Base-by-base conservation (phyloP, 2,797 vertebrate species). In the Coranthus polyacanthus region DNA sequence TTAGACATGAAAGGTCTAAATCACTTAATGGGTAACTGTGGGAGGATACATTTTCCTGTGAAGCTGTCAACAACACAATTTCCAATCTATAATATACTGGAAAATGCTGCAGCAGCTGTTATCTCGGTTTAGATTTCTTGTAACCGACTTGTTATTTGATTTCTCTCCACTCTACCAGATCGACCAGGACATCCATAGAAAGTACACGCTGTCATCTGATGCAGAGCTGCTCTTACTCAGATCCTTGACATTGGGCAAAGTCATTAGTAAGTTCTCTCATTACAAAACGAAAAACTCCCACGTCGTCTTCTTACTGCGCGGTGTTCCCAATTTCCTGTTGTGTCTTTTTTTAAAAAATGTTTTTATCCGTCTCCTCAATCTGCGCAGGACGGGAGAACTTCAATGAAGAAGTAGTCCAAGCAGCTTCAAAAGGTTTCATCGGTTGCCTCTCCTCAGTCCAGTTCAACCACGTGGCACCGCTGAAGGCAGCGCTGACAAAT, bases 381-480 rank as follows among this genome's bases (percentile, higher is more conserved):
- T 20, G 66, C 86, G 41, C 72, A 99, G 98, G 95, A 24, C 90
- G 65, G 81, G 89, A 92, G 47, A 79, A 78, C 10, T 79, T 95
- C 66, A 92, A 94, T 37, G 85, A 94, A 41, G 96, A 97, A 51
- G 91, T 98, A 32, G 82, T 82, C 21, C 93, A 90, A 54, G 96
- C 95, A 0, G 97, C 96, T 10, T 77, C 79, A 0, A 82, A 93
- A 38, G 97, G 97, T n/a, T 99, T 99, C 80, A 50, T 93, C 2
- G 98, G 98, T 50, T 99, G 98, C 84, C 91, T 99, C 24, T 97
- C 98, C 21, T 96, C 97, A 0, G 95, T 99, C 4, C 96, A 96
- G 78, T 98, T 98, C 87, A 98, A 99, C 45, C 94, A 97, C 0
- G 79, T 96, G 1, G 94, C 96, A 1, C 97, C 97, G 0, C 82